phyloP scores from a whole-genome alignment of 1,140 invertebrate species.

The Papilio machaon region DNA sequence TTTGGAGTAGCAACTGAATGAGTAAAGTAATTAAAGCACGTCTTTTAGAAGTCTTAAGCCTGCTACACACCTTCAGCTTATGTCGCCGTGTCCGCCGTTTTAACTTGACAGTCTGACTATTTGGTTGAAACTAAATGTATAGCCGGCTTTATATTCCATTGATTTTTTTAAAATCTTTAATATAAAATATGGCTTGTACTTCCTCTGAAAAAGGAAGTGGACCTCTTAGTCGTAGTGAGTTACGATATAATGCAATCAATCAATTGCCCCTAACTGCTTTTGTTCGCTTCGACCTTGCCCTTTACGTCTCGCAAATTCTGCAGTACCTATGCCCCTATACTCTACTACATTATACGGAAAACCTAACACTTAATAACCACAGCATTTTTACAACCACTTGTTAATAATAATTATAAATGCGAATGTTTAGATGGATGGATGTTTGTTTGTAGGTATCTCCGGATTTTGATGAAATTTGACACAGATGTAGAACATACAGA shows the following conservation, averaged over 20 bases:
- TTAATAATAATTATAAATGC: not conserved
- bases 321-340: not conserved
- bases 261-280: conserved; percentile 4
- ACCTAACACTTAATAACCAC: not conserved
- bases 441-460: too few species aligned
- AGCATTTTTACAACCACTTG: not conserved
- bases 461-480: too few species aligned
- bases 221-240: not conserved
- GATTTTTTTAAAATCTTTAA: too few species aligned
- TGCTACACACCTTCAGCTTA: too few species aligned
- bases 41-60: too few species aligned
- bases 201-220: not conserved
- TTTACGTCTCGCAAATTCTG: conserved; percentile 1
- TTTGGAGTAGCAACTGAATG: not conserved
- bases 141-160: too few species aligned
- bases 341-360: not conserved
- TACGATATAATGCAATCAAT: conserved; percentile 8
- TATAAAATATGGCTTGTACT: not conserved
- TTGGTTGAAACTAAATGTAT: too few species aligned
- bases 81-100: too few species aligned
- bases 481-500: too few species aligned
- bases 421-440: too few species aligned
- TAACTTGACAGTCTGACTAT: too few species aligned
- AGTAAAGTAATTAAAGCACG: not conserved
- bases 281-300: conserved; percentile 6